Evolutionary conservation across 2,113 vertebrate genomes (phyloP), one percentile per base, ranked within the genome.

Genomic region (Isichthys henryi): DNA sequence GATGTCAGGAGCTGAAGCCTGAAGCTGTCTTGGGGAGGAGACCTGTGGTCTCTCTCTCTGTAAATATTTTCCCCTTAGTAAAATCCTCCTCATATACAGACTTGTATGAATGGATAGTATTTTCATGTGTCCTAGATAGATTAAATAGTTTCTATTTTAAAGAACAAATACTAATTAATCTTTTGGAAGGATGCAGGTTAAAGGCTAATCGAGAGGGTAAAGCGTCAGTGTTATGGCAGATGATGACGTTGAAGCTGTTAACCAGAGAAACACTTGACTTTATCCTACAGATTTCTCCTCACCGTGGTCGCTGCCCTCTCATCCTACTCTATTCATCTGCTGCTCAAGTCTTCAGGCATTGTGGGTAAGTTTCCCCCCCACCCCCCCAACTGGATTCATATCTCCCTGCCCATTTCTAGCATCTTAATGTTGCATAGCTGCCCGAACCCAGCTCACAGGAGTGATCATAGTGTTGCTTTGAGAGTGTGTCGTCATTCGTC

Each of bases 251-350:
- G n/a, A 66, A 9, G 74, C 74, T 15, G 23, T 39, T 53, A 53
- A 87, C 6, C 85, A 82, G n/a, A 23, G 77, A 0, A 58, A 87
- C 0, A 48, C 88, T 48, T 56, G 31, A 88, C 46, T 10, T 11
- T 90, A 15, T 93, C 43, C 93, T 89, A n/a, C 94, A 99, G 98
- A 92, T 95, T 98, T 89, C 97, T 99, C 46, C 94, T 99, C 89
- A 98, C 98, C 0, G 96, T 96, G 0, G 97, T 99, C 23, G 98
- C 98, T 8, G 93, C 96, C 62, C 97, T 99, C 49, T 99, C 98
- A 31, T 96, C 97, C 88, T 99, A 99, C 91, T 99, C 98, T 93
- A 99, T 99, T 93, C 98, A 99, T 91, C 93, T 99, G 91, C 96
- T 99, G 90, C 97, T 99, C 89, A 99, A 99, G 93, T 98, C 96